These are phyloP conservation scores for Solea senegalensis DNA, from an alignment of 2,113 vertebrate species.

Conservation along the genomic window DNA sequence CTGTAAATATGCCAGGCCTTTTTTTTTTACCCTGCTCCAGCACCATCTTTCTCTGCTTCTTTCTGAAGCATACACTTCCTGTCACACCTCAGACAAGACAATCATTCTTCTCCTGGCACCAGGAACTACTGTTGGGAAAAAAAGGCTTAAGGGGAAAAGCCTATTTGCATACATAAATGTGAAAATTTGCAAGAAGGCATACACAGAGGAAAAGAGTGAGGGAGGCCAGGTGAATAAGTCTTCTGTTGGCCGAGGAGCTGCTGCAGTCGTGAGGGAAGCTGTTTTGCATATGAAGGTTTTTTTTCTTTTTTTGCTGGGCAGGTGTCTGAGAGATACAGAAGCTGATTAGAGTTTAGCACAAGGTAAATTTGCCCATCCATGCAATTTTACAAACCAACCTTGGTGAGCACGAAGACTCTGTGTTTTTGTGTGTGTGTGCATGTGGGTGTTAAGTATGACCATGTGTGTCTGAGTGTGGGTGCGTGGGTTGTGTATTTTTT, in stretches of 20 bases:
- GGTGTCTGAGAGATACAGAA: slow-evolving; percentile 82
- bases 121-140: slow-evolving; percentile 75
- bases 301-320: slow-evolving; percentile 76
- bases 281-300: slow-evolving; percentile 84
- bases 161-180: slow-evolving; percentile 83
- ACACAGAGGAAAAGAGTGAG: slow-evolving; percentile 69
- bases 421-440: slow-evolving; percentile 57
- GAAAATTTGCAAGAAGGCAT: slow-evolving; percentile 82
- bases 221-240: slow-evolving; percentile 79
- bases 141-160: slow-evolving; percentile 67
- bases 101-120: slow-evolving; percentile 63
- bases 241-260: slow-evolving; percentile 79
- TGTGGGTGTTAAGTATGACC: slow-evolving; percentile 47
- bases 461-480: slow-evolving; percentile 35
- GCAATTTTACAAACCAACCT: slow-evolving; percentile 84
- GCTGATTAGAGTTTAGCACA: slow-evolving; percentile 81
- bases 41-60: neutral
- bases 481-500: slow-evolving; percentile 66
- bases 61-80: slow-evolving; percentile 28
- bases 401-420: slow-evolving; percentile 73
- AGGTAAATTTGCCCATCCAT: slow-evolving; percentile 83
- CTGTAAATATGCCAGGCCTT: neutral
- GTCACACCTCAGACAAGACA: slow-evolving; percentile 60
- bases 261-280: slow-evolving; percentile 38
- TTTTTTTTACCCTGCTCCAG: neutral